A percentile compares a stretch with the other conserved stretches of the same genome.
Evolutionary conservation across 2,113 vertebrate species (phyloP).

Genomic region (Rissa tridactyla): DNA sequence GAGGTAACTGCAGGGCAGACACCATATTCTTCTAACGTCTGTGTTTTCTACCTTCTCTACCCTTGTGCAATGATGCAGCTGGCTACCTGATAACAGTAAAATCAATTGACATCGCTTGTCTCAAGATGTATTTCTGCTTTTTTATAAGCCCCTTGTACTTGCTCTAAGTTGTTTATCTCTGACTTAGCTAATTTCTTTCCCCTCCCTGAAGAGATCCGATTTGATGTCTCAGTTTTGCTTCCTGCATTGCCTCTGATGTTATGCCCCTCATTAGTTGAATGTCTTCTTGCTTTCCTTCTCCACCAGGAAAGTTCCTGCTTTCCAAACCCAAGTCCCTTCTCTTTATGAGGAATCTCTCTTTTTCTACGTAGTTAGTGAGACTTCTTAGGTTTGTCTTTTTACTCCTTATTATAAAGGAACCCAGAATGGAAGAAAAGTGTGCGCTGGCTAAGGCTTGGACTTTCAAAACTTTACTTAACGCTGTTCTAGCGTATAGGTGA

Average conservation of each 20-base stretch:
- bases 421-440: background rate
- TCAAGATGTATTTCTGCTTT: background rate
- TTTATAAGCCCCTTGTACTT: background rate
- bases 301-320: background rate
- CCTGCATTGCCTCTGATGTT: background rate
- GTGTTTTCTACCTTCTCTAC: background rate
- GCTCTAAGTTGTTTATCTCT: background rate
- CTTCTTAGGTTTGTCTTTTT: background rate
- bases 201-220: background rate
- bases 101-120: background rate
- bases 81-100: background rate
- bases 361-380: background rate
- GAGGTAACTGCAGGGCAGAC: background rate
- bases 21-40: background rate
- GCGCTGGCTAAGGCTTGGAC: background rate
- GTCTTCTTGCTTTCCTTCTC: background rate
- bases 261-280: rapidly evolving
- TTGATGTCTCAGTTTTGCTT: background rate
- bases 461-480: background rate
- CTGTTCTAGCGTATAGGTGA: background rate
- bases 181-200: background rate
- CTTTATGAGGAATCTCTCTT: background rate
- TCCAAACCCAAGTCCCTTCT: background rate
- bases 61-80: background rate
- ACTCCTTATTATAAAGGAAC: background rate